Evolutionary conservation across 2,113 vertebrate species (phyloP).

Genomic region (Microtus oregoni): DNA sequence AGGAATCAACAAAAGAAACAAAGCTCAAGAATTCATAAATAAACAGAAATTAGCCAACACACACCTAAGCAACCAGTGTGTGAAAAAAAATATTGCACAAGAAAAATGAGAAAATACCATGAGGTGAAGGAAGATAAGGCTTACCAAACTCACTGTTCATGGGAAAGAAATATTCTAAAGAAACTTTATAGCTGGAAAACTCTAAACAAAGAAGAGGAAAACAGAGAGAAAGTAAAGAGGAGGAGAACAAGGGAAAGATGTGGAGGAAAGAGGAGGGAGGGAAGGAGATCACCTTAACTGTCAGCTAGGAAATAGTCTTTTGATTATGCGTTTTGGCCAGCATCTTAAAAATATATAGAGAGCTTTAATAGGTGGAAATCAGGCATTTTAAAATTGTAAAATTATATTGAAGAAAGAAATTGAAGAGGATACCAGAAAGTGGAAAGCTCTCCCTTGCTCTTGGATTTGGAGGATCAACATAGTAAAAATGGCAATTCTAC

Average conservation of each 20-base stretch:
- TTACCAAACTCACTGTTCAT: not conserved
- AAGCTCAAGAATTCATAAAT: not conserved
- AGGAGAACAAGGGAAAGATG: accelerated
- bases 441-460: too few relatives aligned
- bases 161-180: not conserved
- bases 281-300: not conserved
- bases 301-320: not conserved
- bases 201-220: not conserved
- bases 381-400: not conserved
- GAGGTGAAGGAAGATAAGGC: not conserved
- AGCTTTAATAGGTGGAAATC: not conserved
- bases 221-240: not conserved
- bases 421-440: too few relatives aligned
- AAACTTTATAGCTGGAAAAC: not conserved
- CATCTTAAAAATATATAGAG: not conserved
- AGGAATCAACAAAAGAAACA: not conserved
- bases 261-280: not conserved
- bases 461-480: too few relatives aligned
- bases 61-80: not conserved
- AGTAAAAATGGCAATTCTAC: too few relatives aligned
- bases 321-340: not conserved
- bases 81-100: not conserved
- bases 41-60: not conserved
- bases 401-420: too few relatives aligned
- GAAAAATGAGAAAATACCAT: not conserved